Percentiles rank a stretch among this genome's conserved stretches.
Evolutionary conservation across 2,888 invertebrate species (phyloP).

Genomic region (Troilus luridus): DNA sequence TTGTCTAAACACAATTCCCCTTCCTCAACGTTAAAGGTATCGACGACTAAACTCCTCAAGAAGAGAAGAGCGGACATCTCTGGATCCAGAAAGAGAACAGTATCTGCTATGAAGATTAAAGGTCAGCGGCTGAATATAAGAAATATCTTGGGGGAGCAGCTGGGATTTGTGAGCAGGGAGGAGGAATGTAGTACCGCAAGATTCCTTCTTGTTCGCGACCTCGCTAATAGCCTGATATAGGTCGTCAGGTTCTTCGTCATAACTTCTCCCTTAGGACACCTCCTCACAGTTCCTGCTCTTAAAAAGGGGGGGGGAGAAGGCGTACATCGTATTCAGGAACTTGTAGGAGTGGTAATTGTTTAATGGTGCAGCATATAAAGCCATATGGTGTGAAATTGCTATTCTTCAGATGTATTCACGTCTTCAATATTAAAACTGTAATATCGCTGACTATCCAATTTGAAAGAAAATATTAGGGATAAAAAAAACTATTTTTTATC

Average conservation of each 20-base stretch:
- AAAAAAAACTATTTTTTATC: too few species aligned
- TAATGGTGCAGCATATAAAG: too few species aligned
- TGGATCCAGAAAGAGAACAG: background rate
- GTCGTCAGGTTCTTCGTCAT: conserved; percentile 1
- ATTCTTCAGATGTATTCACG: too few species aligned
- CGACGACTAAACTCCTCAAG: background rate
- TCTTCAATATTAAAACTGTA: too few species aligned
- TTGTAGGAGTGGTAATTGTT: too few species aligned
- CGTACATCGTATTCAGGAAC: background rate
- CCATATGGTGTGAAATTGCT: too few species aligned
- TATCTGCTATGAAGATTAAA: conserved; percentile 6
- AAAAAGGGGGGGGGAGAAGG: background rate
- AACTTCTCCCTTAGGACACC: background rate
- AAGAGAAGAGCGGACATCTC: background rate
- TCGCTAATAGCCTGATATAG: conserved; percentile 41
- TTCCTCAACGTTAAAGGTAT: too few species aligned
- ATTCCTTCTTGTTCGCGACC: conserved; percentile 27
- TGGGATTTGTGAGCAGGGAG: conserved; percentile 2
- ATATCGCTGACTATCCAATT: too few species aligned
- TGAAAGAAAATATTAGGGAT: too few species aligned
- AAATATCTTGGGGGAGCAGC: background rate
- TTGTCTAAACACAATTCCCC: too few species aligned
- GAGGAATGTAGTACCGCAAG: conserved; percentile 22
- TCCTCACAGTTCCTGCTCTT: background rate
- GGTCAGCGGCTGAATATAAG: conserved; percentile 24